Base-by-base conservation (phyloP, 2,797 vertebrate genomes). In the Rhadinocentrus ornatus region DNA sequence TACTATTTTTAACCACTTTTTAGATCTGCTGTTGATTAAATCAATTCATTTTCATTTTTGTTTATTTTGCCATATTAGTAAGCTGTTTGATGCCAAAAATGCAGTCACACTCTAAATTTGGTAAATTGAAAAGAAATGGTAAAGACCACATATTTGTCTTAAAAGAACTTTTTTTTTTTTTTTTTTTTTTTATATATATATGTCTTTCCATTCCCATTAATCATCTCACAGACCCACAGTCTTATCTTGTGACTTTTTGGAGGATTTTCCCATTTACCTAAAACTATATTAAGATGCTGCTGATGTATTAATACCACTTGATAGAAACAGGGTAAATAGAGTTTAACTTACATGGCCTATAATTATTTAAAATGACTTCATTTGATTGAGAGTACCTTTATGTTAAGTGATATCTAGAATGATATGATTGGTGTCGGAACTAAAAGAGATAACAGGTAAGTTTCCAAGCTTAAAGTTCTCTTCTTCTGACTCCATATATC, bases 21-120 rank as follows among this genome's bases (percentile, higher is more conserved):
- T 10, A 46, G 3, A 61, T 26, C n/a, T 31, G 4, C 7, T 20
- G n/a, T 3, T 44, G 20, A 24, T 32, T 41, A 22, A 44, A 66
- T 15, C 31, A n/a, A n/a, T n/a, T n/a, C n/a, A n/a, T n/a, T n/a
- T n/a, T n/a, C n/a, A n/a, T n/a, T n/a, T n/a, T n/a, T n/a, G n/a
- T n/a, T n/a, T n/a, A n/a, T n/a, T n/a, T n/a, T n/a, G n/a, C n/a
- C n/a, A n/a, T n/a, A n/a, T n/a, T n/a, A n/a, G n/a, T n/a, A 27
- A 69, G 27, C 52, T 56, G 32, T 67, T 52, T 39, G 22, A 37
- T 22, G 63, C 24, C 29, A 60, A 71, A 67, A 34, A 65, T 22
- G 0, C 3, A 37, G 68, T 59, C 55, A 12, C 44, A 9, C 26
- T 64, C 26, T 69, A n/a, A 63, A 52, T 35, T 46, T 69, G 5